Conservation (phyloP, 2,888 invertebrate species). For the Leptopterna dolabrata region DNA sequence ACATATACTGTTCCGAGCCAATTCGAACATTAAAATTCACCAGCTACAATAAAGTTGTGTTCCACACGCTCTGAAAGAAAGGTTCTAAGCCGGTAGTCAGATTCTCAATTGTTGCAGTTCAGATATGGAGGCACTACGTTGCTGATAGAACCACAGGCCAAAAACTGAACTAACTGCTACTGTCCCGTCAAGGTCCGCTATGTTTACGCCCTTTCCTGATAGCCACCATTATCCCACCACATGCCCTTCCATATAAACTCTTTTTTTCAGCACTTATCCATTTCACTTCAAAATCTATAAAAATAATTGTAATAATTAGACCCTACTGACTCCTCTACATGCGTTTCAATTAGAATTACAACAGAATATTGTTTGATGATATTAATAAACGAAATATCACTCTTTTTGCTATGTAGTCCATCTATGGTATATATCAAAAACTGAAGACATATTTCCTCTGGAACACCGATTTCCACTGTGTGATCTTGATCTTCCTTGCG, state of each 20-base stretch:
- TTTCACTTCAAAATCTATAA: background rate
- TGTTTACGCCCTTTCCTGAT: background rate
- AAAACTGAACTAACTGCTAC: background rate
- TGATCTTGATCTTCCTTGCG: background rate
- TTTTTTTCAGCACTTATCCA: background rate
- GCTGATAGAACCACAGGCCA: background rate
- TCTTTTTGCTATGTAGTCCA: background rate
- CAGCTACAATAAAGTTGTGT: background rate
- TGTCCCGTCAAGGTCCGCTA: background rate
- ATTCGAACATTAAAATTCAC: conserved; percentile 41
- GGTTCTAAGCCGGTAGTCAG: background rate
- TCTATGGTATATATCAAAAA: conserved; percentile 11
- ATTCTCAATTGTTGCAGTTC: conserved; percentile 29
- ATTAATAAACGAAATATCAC: background rate
- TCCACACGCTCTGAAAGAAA: background rate
- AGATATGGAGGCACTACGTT: conserved; percentile 11
- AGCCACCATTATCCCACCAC: conserved; percentile 16
- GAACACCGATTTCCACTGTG: background rate
- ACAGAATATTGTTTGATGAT: background rate
- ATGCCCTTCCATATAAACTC: background rate
- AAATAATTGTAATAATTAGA: background rate
- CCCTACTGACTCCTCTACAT: background rate
- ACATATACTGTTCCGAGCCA: background rate
- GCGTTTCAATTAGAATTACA: conserved; percentile 21
- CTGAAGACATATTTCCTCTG: background rate